Conservation (phyloP, 2,113 vertebrate species). For the Hippotragus niger region DNA sequence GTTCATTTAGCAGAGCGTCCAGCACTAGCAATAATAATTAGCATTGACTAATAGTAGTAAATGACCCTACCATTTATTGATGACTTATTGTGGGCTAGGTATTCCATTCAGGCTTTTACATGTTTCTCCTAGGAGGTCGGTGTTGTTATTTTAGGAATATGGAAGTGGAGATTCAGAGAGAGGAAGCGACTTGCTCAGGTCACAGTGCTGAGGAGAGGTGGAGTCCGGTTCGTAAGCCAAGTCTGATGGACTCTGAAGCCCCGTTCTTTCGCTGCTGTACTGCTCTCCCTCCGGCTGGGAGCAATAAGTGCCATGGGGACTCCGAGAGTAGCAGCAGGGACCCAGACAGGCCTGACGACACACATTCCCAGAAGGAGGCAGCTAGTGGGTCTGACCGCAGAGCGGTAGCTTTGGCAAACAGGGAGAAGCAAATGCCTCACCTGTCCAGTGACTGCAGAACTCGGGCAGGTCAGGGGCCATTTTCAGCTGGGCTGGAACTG, state of each 20-base stretch:
- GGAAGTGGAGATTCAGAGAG: not conserved
- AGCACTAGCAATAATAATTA: not conserved
- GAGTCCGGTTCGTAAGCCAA: not conserved
- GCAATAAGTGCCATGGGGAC: rapidly evolving
- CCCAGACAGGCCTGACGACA: not conserved
- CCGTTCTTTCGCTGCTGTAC: rapidly evolving
- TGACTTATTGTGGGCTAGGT: not conserved
- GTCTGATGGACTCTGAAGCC: not conserved
- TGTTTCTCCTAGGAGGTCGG: not conserved
- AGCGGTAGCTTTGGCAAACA: not conserved
- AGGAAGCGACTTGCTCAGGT: not conserved
- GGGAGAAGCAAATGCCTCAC: not conserved
- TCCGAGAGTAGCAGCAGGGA: not conserved
- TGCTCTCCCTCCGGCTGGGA: not conserved
- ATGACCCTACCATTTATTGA: not conserved
- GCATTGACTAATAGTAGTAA: not conserved
- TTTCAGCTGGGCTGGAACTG: not conserved
- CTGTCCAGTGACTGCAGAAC: rapidly evolving
- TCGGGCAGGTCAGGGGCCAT: not conserved
- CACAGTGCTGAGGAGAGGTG: not conserved
- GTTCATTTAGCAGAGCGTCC: not conserved
- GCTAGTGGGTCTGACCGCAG: not conserved
- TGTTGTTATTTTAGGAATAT: not conserved
- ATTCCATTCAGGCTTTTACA: not conserved
- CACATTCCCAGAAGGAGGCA: not conserved